phyloP scores from a whole-genome alignment of 1,140 invertebrate species.

The Diuraphis noxia region DNA sequence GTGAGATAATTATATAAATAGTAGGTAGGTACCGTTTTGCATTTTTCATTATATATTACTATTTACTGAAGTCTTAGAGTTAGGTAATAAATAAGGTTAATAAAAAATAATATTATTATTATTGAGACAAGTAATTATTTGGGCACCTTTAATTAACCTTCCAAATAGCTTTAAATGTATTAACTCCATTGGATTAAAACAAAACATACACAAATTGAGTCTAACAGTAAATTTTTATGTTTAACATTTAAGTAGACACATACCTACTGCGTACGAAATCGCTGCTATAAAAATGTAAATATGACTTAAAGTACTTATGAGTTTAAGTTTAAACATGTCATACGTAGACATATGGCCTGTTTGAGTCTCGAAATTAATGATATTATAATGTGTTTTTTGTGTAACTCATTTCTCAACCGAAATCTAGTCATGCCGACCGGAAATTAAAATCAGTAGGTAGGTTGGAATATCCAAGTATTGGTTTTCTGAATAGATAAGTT shows the following conservation, averaged over 20 bases:
- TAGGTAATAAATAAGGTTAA: no score
- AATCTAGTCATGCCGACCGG: not conserved
- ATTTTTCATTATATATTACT: no score
- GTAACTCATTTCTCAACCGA: not conserved
- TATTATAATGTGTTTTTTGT: not conserved
- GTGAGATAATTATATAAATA: no score
- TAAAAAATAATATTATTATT: no score
- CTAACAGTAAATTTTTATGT: not conserved
- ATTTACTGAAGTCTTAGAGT: no score
- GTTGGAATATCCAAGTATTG: not conserved
- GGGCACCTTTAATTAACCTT: not conserved
- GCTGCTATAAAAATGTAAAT: not conserved
- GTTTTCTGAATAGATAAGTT: not conserved
- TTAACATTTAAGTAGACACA: not conserved
- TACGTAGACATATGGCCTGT: not conserved
- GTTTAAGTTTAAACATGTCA: not conserved
- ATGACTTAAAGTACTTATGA: not conserved
- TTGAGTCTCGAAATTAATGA: not conserved
- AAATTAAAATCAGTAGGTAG: not conserved
- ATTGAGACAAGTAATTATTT: not conserved
- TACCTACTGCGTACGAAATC: not conserved
- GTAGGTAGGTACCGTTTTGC: no score
- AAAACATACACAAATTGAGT: not conserved
- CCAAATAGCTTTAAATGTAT: not conserved
- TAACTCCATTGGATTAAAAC: not conserved